Evolutionary conservation across 2,888 invertebrate genomes (phyloP), one percentile per base, ranked within the genome.

Genomic region (Chydorus sphaericus): DNA sequence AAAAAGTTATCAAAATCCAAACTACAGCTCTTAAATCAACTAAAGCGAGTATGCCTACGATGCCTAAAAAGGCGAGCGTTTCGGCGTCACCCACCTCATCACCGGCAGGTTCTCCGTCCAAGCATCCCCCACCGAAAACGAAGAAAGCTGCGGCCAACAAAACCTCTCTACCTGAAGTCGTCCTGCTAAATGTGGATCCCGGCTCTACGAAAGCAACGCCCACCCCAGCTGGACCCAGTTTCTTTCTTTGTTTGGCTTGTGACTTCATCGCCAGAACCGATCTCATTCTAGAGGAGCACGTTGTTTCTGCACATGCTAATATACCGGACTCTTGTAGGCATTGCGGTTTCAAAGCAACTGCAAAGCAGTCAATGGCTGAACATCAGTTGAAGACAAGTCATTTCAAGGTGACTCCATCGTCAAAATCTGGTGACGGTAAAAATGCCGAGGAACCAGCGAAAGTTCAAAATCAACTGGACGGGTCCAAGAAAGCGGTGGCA

Each of bases 1-100:
- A 20, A 10, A 48, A 55, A 48, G 55, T 55, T 5, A n/a, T 55
- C 33, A 48, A 49, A 28, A 31, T 38, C 36, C 55, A 55, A n/a
- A 36, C 55, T 7, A 31, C 16, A 6, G 48, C 33, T 10, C n/a
- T 55, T 10, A 55, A 55, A n/a, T 10, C 20, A 16, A 23, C 48
- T 16, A 44, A 44, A 44, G 26, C 49, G 14, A 26, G 18, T 33
- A 26, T 33, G 16, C 55, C 48, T 7, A 55, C n/a, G n/a, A n/a
- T n/a, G n/a, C n/a, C n/a, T n/a, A n/a, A n/a, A n/a, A n/a, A 36
- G n/a, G 28, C 31, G n/a, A 23, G 44, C n/a, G 26, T 44, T 44
- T 28, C 44, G 2, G 5, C 44, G 23, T 44, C 44, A 26, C 44
- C 44, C 16, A 33, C 30, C 36, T 23, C 20, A 7, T 31, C 51